phyloP scores from a whole-genome alignment of 1,140 invertebrate species.

The Lucilia sericata region DNA sequence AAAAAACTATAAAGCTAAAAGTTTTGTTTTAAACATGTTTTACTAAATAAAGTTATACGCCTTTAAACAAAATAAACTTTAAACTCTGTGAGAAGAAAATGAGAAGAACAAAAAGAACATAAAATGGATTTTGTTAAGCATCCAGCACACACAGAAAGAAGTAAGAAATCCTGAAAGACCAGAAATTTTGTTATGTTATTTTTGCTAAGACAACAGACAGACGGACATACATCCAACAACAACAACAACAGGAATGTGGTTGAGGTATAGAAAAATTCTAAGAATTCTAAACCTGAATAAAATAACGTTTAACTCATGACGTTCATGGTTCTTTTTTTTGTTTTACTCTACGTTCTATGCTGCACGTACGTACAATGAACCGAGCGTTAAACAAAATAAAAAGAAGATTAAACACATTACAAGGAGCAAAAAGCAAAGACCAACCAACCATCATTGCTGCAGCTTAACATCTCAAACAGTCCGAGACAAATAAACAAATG shows the following conservation, averaged over 20 bases:
- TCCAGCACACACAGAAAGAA: background rate
- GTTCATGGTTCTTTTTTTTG: background rate
- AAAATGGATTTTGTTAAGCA: background rate
- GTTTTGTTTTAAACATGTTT: too few species aligned
- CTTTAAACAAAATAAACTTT: background rate
- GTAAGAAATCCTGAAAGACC: background rate
- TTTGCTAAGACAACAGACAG: background rate
- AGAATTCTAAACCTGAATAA: constrained; percentile 34
- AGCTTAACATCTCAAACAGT: too few species aligned
- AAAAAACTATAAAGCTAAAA: too few species aligned
- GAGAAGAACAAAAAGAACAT: background rate
- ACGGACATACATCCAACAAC: too few species aligned
- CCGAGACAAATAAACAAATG: too few species aligned
- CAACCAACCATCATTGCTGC: too few species aligned
- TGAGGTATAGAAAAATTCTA: constrained; percentile 27
- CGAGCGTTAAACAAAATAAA: background rate
- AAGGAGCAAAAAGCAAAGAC: background rate
- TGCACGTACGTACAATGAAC: constrained; percentile 22
- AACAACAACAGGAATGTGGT: constrained; percentile 20
- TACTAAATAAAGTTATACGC: background rate
- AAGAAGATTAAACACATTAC: background rate
- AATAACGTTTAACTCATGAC: background rate
- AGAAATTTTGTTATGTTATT: background rate
- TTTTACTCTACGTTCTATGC: too few species aligned
- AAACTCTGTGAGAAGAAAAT: background rate